Evolutionary conservation across 1,140 invertebrate genomes (phyloP), one percentile per base, ranked within the genome.

Genomic region (Paralvinella palmiformis): DNA sequence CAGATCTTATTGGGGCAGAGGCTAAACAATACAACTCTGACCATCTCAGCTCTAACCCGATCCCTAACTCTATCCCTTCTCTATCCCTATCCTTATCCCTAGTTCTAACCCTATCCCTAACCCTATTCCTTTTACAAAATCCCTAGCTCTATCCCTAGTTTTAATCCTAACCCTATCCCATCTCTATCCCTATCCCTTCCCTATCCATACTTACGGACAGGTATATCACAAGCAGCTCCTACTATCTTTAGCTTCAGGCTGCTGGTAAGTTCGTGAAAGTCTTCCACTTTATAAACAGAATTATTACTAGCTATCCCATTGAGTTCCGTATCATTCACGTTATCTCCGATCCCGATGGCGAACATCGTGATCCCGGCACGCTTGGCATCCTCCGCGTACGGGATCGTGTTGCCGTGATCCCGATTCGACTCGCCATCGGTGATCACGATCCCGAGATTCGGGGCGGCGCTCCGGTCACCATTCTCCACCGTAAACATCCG

Each of bases 371-470:
- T 60, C n/a, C 58, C 58, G 24, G 58, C 33, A 3, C 5, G 2
- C 36, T 60, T 60, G 7, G 62, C 62, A 17, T 20, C 50, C 3
- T 36, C 33, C 2, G 62, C 62, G 53, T 63, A 56, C 22, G 62
- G 62, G 29, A 57, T 57, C 20, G 53, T 20, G n/a, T 67, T 65
- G 10, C 48, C 53, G 44, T 22, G 58, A 41, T 71, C 71, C 15
- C 73, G 67, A 65, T 77, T 67, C 3, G 71, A 71, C 27, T 48
- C 22, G 10, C 72, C 72, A 41, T 73, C 72, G 0, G 72, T 73
- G 35, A 72, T 59, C 1, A 73, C 61, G 20, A 73, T 52, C 27
- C 65, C 68, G n/a, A 72, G 36, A 35, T 66, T 69, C 15, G 61
- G 59, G 3, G 64, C 66, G 17, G 50, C 52, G 17, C 45, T 20